Base-by-base conservation (phyloP, 2,888 invertebrate species). In the Trachelus troglodyta region DNA sequence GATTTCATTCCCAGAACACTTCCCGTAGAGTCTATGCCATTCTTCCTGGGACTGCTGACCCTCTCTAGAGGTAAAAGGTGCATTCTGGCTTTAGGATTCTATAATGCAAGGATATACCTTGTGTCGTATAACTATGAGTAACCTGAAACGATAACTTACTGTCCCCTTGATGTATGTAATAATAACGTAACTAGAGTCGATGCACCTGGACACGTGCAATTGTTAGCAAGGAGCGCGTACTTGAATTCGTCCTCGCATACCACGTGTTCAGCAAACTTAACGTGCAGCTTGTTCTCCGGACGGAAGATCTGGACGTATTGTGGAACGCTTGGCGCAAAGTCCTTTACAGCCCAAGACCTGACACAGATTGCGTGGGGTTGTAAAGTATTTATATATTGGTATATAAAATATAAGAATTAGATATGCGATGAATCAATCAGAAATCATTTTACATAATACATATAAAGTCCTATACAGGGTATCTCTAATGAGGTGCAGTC, bases 181-280 rank as follows among this genome's bases (percentile, higher is more conserved):
- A 99, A 93, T 1, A 99, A 94, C 1, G 99, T 99, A 83, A 99
- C 98, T 80, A 99, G 94, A 0, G 99, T 99, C 73, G 99, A 99
- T 23, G 98, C 98, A 30, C 99, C 99, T 0, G 99, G 99, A 92
- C 98, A 98, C 81, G 99, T 97, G 93, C 99, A 99, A 92, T 99
- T 99, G 93, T 99, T 99, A 81, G 99, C 99, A 84, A 99, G 93
- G 79, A 99, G 94, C 34, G 99, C 99, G 92, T 99, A 99, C 92
- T 99, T 99, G 93, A 99, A 98, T 92, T 99, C 99, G 91, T 99
- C 99, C 92, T 99, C 99, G 92, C 99, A 99, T 68, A 99, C 99
- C 30, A 99, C 98, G 92, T 97, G 98, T 91, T 99, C 99, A 69
- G 99, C 99, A 92, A 99, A 99, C 92, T 99, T 98, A 74, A 99